Evolutionary conservation across 2,888 invertebrate species (phyloP).

Genomic region (Oscheius sp.): DNA sequence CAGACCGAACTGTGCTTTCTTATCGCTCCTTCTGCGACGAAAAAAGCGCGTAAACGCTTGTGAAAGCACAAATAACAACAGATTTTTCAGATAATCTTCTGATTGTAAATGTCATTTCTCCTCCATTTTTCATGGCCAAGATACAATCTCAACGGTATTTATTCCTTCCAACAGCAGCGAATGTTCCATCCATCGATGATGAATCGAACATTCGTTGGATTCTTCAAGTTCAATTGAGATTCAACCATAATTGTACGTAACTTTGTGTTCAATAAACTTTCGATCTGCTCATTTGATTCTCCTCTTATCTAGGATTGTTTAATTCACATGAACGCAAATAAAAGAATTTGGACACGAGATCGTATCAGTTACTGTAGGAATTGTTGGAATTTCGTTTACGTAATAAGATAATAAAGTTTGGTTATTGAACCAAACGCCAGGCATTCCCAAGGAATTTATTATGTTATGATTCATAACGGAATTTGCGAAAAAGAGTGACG

Average conservation of each 20-base stretch:
- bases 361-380: neutral
- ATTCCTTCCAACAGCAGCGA: conserved; percentile 2
- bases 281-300: neutral
- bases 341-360: neutral
- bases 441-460: too few relatives aligned
- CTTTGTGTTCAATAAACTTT: neutral
- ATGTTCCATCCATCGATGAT: conserved; percentile 10
- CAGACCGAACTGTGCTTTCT: too few relatives aligned
- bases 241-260: neutral
- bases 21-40: too few relatives aligned
- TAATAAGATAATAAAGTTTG: neutral
- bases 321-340: neutral
- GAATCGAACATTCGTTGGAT: neutral
- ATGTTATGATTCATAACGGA: too few relatives aligned
- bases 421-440: too few relatives aligned
- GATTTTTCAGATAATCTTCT: too few relatives aligned
- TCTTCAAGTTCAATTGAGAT: conserved; percentile 13
- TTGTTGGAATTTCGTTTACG: neutral
- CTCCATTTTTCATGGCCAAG: too few relatives aligned
- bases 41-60: too few relatives aligned
- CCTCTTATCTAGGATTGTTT: neutral
- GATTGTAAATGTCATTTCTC: too few relatives aligned
- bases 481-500: too few relatives aligned
- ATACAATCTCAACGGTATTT: too few relatives aligned
- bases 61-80: too few relatives aligned